Evolutionary conservation across 1,140 invertebrate genomes (phyloP), one percentile per base, ranked within the genome.

Genomic region (Pseudobourletiella spinata): DNA sequence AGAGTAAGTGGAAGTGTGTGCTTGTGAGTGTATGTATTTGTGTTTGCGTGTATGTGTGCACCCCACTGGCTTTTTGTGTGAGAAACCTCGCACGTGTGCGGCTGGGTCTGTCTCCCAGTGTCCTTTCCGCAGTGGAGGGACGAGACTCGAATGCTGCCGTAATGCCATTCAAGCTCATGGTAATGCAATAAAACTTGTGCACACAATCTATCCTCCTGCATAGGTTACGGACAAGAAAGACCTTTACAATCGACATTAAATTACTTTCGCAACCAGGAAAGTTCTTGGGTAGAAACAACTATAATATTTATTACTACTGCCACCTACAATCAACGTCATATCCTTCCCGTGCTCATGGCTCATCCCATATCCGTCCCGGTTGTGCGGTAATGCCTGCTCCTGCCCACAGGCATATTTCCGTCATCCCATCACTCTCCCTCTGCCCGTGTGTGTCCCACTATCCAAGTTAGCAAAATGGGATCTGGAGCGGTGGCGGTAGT

Each of bases 261-360:
- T 51, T 24, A 51, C 48, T 51, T 51, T 24, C 6, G 28, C 48
- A 51, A 26, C 4, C 22, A 51, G 14, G 4, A 22, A 51, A 51
- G 4, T 22, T 51, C 48, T 26, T 26, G 14, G 6, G 3, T 51
- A 26, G 22, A 51, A 26, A 18, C 48, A 51, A 51, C 48, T 14
- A 51, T 51, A 51, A 51, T 51, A 51, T 51, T 51, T 51, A 51
- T 51, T 24, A 51, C 24, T 26, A 51, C 22, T 51, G 25, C 48
- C 48, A 11, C 28, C 6, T 39, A 39, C 48, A 26, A 24, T 51
- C 48, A 51, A 51, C 8, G 3, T 3, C 48, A 51, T 24, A 51
- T 25, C 44, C 44, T 48, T 48, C 24, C 48, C 48, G 48, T 25
- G 24, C 28, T 51, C 48, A 48, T 48, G 44, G 44, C 44, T 48